Evolutionary conservation across 2,888 invertebrate genomes (phyloP), one percentile per base, ranked within the genome.

Genomic region (Chorisops tibialis): DNA sequence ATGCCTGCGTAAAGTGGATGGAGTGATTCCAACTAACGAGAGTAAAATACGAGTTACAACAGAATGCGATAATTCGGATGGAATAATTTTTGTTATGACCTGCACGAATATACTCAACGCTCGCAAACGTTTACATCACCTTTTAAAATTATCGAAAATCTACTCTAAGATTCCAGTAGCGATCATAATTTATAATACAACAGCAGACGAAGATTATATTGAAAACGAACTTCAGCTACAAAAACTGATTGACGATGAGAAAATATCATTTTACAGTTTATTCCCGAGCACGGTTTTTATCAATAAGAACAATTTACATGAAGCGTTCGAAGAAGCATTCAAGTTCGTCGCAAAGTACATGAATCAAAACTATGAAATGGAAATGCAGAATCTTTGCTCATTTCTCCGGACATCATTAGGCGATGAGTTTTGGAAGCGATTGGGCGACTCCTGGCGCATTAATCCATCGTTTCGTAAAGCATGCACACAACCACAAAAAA

Each of bases 381-480:
- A 85, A 78, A 81, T 87, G 70, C 81, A 85, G 70, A 77, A 78
- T 41, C 70, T 86, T 9, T 78, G 80, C 63, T 80, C 81, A 2
- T 83, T 85, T 68, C 75, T 87, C 60, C 75, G 81, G 61, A 76
- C 80, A 56, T 80, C 83, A 67, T 74, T 87, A 11, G 84, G 84
- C 4, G 81, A 82, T 62, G 86, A 85, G 74, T 79, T 87, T 66
- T 87, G 86, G 83, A 80, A 80, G 62, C 80, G 81, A 67, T 76
- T 87, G 39, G 77, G 75, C 1, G 61, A 67, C 12, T 71, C 74
- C 2, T 65, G 67, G 12, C 37, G 59, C 4, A 65, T 59, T 12
- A 69, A 76, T 72, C 68, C 73, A 64, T 68, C 78, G 66, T 70
- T 75, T 72, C 30, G 77, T 61, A 71, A 77, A 71, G 75, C 79